Base-by-base conservation (phyloP, 2,888 invertebrate genomes). In the Dynastes tityus region DNA sequence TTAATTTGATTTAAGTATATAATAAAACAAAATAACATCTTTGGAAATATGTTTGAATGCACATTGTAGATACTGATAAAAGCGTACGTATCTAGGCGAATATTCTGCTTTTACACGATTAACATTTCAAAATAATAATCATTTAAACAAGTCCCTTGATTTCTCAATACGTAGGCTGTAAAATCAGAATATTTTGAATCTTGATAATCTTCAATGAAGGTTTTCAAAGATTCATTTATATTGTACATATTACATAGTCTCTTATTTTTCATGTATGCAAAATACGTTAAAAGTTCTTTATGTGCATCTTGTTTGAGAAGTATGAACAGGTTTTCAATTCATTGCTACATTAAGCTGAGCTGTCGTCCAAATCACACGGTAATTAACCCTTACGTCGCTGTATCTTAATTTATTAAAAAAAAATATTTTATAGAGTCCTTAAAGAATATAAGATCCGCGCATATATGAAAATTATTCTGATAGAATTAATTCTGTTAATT, bases 301-400 rank as follows among this genome's bases (percentile, higher is more conserved):
- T 58, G 58, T 58, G 73, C 73, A 73, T 73, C 73, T 73, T 73
- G 73, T 73, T 73, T 37, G 73, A 73, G 53, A 51, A 32, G 29
- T 53, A 51, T 70, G 77, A 58, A n/a, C 16, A 70, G 37, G 32
- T 40, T 64, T 64, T 32, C 45, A 67, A 49, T n/a, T 77, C 29
- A n/a, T 16, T 49, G 67, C 77, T 70, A 67, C 67, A 22, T 58
- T 68, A 68, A 51, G 68, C 70, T 68, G 13, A 67, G 29, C 63
- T 77, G 63, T 37, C 77, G 70, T 77, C 76, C 76, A 76, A 76
- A 76, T 73, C 61, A 73, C 73, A 40, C 13, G 22, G 22, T 51
- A 16, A 49, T 51, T 68, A 68, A 68, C 51, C 68, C 68, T 68
- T 68, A 68, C 27, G 68, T 68, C 29, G 27, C 29, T 27, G 11